Base-by-base conservation (phyloP, 2,888 invertebrate genomes). In the Diarsia rubi region DNA sequence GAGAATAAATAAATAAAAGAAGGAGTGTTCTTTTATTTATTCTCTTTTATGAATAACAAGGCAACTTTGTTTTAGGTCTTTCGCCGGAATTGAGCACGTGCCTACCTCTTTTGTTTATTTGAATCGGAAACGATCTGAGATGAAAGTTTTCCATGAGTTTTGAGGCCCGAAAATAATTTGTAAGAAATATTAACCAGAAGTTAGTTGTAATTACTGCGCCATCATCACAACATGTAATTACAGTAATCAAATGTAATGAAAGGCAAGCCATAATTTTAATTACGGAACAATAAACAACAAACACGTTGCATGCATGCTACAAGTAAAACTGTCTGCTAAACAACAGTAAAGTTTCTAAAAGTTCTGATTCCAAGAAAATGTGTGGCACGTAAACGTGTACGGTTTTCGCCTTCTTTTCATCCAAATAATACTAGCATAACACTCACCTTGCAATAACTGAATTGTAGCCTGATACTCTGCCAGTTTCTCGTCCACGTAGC, bases 381-480 rank as follows among this genome's bases (percentile, higher is more conserved):
- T 24, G 21, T 21, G 27, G 6, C n/a, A 8, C n/a, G 11, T 63
- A 31, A 8, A 12, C 8, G 16, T 54, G 16, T 8, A 67, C 19
- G 0, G 24, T 54, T 52, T 73, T 31, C 14, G 8, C 6, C 3
- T 16, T 21, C 3, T 21, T 2, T 9, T 42, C 2, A 21, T 67
- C 19, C 21, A 42, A 42, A 44, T 14, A 8, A 21, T 45, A 24
- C 19, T 44, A 27, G 1, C 16, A 44, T 49, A 24, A 24, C 63
- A 93, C 97, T 97, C 92, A 98, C 98, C 98, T 97, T 99, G 99
- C 90, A 99, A 96, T 92, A 98, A 98, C 91, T 98, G 98, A 94
- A 99, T 99, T 49, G 99, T 99, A 83, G 98, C 98, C 95, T 99
- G 99, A 94, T 99, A 99, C 96, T 99, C 99, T 69, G 99, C 98